A percentile compares a stretch with the other conserved stretches of the same genome.
Conservation (phyloP, 1,140 invertebrate genomes). For the Rhyzopertha dominica region DNA sequence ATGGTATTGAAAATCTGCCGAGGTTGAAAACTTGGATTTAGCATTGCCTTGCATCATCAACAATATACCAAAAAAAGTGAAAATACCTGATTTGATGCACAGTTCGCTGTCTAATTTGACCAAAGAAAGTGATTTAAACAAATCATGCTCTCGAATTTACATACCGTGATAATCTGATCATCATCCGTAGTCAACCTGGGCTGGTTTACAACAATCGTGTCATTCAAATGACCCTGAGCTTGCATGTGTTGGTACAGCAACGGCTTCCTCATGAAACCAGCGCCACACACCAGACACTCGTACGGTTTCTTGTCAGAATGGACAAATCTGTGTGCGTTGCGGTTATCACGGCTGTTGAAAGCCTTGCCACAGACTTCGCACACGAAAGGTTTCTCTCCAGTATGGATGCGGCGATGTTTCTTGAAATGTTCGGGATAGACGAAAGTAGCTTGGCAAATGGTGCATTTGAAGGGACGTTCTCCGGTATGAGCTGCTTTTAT, state of each 20-base stretch:
- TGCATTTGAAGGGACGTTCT: conserved; percentile 70
- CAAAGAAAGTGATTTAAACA: no score
- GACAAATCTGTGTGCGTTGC: conserved; percentile 78
- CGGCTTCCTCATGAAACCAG: conserved; percentile 79
- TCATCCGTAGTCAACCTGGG: conserved; percentile 60
- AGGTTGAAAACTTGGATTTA: no score
- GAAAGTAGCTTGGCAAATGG: conserved; percentile 68
- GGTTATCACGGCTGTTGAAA: conserved; percentile 77
- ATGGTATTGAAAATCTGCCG: no score
- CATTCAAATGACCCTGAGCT: conserved; percentile 58
- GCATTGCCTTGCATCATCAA: no score
- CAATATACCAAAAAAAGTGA: no score
- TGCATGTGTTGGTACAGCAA: conserved; percentile 75
- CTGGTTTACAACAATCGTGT: conserved; percentile 75
- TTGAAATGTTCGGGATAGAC: conserved; percentile 81
- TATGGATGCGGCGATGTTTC: conserved; percentile 75
- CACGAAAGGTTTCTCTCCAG: conserved; percentile 67
- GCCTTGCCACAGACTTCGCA: conserved; percentile 85
- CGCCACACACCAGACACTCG: conserved; percentile 73
- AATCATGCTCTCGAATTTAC: conserved; percentile 6
- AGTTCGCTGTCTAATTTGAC: no score
- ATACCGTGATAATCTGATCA: conserved; percentile 48
- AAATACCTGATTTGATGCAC: no score
- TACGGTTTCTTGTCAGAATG: conserved; percentile 84
- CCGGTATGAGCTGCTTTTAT: conserved; percentile 75